Conservation (phyloP, 2,797 vertebrate genomes). For the Lagorchestes hirsutus region DNA sequence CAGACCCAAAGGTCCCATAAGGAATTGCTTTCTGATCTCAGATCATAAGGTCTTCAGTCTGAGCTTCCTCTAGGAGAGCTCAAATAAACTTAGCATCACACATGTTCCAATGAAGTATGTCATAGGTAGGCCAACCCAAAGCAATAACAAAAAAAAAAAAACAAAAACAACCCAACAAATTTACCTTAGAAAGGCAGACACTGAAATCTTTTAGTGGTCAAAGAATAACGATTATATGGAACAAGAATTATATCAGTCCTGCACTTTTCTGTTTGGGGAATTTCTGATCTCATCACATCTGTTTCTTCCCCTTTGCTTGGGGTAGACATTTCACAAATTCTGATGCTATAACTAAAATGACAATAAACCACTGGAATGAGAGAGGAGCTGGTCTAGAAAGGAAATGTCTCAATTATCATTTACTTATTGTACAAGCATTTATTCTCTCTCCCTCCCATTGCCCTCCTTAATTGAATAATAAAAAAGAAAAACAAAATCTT, state of each 20-base stretch:
- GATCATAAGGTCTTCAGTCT: background rate
- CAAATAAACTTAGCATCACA: background rate
- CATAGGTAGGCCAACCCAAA: background rate
- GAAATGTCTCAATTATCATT: background rate
- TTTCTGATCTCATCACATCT: background rate
- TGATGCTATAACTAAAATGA: conserved; percentile 6
- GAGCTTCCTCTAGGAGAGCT: background rate
- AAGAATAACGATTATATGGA: background rate
- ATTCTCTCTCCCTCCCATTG: background rate
- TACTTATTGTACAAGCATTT: background rate
- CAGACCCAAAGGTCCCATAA: background rate
- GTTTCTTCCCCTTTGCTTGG: conserved; percentile 7
- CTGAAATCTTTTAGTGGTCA: background rate
- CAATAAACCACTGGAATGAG: background rate
- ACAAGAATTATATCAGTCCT: background rate
- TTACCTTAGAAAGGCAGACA: background rate
- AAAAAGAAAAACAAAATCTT: background rate
- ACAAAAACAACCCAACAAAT: too few species aligned
- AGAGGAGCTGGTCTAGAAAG: background rate
- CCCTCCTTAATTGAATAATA: background rate
- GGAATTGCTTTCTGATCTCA: background rate
- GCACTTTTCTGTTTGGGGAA: background rate
- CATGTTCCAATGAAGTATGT: background rate
- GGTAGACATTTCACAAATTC: background rate
- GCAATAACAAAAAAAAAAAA: background rate